These are phyloP conservation scores for Drosophila antonietae DNA, from an alignment of 2,888 invertebrate species.

Conservation along the genomic window DNA sequence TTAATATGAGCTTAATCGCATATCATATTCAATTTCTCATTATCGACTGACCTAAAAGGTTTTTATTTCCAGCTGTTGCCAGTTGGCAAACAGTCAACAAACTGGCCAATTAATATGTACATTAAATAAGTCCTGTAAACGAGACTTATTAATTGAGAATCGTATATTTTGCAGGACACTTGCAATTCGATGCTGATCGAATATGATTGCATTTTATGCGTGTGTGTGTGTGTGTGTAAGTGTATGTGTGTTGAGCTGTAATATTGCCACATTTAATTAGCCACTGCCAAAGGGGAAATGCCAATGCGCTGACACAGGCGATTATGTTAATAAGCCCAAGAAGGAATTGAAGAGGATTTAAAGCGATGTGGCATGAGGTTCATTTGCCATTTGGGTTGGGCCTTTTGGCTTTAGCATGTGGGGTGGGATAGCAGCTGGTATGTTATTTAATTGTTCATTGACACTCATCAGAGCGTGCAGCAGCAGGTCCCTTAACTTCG, in stretches of 20 bases:
- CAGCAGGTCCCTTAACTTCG: background rate
- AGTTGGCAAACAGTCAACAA: slow-evolving; percentile 22
- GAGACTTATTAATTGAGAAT: slow-evolving; percentile 62
- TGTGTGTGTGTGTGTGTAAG: background rate
- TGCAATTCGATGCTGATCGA: slow-evolving; percentile 34
- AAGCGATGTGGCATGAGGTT: background rate
- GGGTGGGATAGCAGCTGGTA: slow-evolving; percentile 16
- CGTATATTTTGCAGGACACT: slow-evolving; percentile 42
- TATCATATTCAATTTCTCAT: slow-evolving; percentile 24
- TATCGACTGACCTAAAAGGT: background rate
- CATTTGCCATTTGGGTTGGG: background rate
- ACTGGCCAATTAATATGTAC: slow-evolving; percentile 45
- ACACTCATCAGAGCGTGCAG: slow-evolving; percentile 54
- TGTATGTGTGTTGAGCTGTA: slow-evolving; percentile 21
- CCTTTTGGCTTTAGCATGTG: slow-evolving; percentile 9
- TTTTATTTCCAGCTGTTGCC: slow-evolving; percentile 21
- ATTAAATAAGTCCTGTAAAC: slow-evolving; percentile 48
- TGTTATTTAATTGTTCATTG: slow-evolving; percentile 72
- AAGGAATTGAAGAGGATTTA: slow-evolving; percentile 3
- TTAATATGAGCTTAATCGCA: slow-evolving; percentile 2
- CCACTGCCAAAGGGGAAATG: slow-evolving; percentile 47
- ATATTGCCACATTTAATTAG: slow-evolving; percentile 73
- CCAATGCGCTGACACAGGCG: slow-evolving; percentile 65
- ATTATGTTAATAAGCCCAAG: slow-evolving; percentile 71
- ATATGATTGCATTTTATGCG: slow-evolving; percentile 14